phyloP scores from a whole-genome alignment of 2,113 vertebrate genomes.

The Malurus elegans region DNA sequence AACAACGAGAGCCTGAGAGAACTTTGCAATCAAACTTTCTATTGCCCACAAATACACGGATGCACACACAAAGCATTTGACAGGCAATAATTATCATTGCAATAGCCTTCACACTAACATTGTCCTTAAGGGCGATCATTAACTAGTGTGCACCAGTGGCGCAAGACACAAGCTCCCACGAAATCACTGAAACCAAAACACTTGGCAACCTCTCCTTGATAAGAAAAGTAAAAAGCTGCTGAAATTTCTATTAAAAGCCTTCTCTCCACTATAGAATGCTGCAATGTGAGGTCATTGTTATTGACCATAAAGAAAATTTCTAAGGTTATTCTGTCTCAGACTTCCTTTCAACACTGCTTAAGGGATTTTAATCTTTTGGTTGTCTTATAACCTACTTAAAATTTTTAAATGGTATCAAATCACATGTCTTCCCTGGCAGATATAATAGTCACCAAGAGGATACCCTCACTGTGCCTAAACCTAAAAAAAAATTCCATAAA shows the following conservation, averaged over 20 bases:
- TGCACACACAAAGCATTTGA: neutral
- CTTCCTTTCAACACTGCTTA: neutral
- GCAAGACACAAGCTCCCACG: neutral
- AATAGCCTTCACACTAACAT: neutral
- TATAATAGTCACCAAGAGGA: neutral
- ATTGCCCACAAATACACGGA: neutral
- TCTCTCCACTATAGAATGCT: neutral
- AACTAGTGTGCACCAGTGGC: neutral
- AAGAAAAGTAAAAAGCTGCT: neutral
- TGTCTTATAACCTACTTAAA: neutral
- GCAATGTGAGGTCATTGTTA: neutral
- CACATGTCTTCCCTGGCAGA: neutral
- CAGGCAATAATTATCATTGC: neutral
- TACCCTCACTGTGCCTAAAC: neutral
- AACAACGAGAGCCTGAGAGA: neutral
- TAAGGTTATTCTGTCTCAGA: neutral
- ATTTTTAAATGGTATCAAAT: neutral
- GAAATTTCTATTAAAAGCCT: neutral
- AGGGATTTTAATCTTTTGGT: neutral
- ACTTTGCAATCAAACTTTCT: neutral
- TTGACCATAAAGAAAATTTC: neutral
- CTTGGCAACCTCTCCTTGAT: neutral
- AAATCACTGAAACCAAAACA: neutral
- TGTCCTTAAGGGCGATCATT: neutral
- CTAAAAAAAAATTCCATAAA: neutral